These are phyloP conservation scores for Campoletis raptor DNA, from an alignment of 2,888 invertebrate genomes.

Conservation along the genomic window DNA sequence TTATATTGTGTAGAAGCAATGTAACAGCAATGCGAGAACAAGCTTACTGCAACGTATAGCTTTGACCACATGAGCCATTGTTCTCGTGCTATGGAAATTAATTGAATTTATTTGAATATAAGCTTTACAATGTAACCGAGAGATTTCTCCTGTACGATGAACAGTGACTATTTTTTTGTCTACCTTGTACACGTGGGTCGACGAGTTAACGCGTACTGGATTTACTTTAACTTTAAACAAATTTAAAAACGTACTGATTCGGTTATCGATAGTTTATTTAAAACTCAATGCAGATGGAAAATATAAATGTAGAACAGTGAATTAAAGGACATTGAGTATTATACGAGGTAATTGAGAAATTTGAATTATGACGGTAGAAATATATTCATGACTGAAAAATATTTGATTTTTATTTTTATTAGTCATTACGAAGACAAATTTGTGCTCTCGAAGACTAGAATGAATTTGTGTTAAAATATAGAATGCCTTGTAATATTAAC, in stretches of 20 bases:
- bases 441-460: slow-evolving; percentile 15
- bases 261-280: background rate
- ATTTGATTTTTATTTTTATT: slow-evolving; percentile 1
- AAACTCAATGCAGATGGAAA: background rate
- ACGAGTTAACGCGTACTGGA: slow-evolving; percentile 4
- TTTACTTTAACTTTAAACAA: background rate
- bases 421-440: slow-evolving; percentile 16
- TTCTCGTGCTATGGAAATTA: slow-evolving; percentile 84
- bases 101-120: slow-evolving; percentile 84
- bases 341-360: background rate
- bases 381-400: background rate
- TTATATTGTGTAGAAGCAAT: slow-evolving; percentile 39
- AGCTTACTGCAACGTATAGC: slow-evolving; percentile 50
- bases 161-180: slow-evolving; percentile 32
- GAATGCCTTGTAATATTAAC: slow-evolving; percentile 25
- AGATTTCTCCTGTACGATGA: slow-evolving; percentile 50
- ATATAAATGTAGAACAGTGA: background rate
- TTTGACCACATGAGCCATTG: slow-evolving; percentile 77
- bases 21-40: slow-evolving; percentile 38
- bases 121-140: slow-evolving; percentile 63
- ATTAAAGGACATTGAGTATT: no score
- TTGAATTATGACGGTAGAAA: background rate
- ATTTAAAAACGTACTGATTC: background rate
- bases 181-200: background rate
- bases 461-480: slow-evolving; percentile 24